These are phyloP conservation scores for Drosophila grimshawi DNA, from an alignment of 1,140 invertebrate species.

Conservation along the genomic window DNA sequence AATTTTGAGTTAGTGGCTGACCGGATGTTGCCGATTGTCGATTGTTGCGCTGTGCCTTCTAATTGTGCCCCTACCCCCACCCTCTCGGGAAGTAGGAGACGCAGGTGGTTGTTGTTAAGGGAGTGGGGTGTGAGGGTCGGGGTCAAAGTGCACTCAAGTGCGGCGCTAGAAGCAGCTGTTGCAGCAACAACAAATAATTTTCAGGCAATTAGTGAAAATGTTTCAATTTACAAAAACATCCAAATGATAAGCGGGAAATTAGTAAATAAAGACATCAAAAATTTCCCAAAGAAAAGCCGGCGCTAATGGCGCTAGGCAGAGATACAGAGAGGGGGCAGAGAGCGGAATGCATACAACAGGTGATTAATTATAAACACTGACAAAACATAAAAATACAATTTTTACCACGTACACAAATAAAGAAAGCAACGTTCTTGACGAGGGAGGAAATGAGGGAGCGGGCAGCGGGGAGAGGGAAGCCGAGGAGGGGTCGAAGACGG, in stretches of 20 bases:
- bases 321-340: neutral
- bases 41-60: conserved; percentile 49
- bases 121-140: conserved; percentile 15
- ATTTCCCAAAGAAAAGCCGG: conserved; percentile 56
- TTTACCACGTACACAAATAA: conserved; percentile 69
- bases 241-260: conserved; percentile 83
- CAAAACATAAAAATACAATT: conserved; percentile 82
- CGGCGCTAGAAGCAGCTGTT: conserved; percentile 48
- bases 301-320: conserved; percentile 72
- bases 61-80: conserved; percentile 46
- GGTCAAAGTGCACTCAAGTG: conserved; percentile 72
- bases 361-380: conserved; percentile 83
- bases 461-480: neutral
- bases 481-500: conserved; percentile 23
- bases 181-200: conserved; percentile 53
- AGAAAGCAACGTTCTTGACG: conserved; percentile 5
- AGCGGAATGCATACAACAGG: conserved; percentile 68
- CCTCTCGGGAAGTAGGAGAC: neutral
- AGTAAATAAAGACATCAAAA: conserved; percentile 82
- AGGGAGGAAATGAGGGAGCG: neutral
- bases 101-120: neutral
- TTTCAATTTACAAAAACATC: conserved; percentile 79
- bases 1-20: conserved; percentile 71
- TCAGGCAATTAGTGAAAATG: conserved; percentile 82
- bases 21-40: conserved; percentile 76